phyloP scores from a whole-genome alignment of 1,140 invertebrate genomes.

The Marisa cornuarietis region DNA sequence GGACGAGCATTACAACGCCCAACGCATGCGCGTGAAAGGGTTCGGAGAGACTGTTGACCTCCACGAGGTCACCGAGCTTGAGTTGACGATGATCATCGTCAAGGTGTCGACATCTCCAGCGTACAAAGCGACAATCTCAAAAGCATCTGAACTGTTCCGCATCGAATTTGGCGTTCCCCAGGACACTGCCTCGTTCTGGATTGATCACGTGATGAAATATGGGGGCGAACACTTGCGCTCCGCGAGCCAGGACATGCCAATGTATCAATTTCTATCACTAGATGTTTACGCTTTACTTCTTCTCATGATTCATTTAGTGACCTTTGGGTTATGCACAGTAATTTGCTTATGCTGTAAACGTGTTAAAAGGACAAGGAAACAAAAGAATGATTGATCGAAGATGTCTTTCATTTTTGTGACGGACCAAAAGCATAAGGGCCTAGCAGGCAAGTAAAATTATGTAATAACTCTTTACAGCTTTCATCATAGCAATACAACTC shows the following conservation, averaged over 20 bases:
- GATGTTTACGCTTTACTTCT: slow-evolving; percentile 33
- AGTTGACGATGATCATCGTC: slow-evolving; percentile 44
- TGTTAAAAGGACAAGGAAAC: neutral
- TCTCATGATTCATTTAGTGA: neutral
- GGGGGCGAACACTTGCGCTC: slow-evolving; percentile 42
- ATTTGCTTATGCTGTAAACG: neutral
- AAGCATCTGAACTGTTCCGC: slow-evolving; percentile 33
- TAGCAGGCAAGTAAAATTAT: too few species aligned
- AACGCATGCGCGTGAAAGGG: slow-evolving; percentile 52
- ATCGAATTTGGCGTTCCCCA: slow-evolving; percentile 16
- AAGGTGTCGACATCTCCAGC: slow-evolving; percentile 24
- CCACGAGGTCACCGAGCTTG: slow-evolving; percentile 44
- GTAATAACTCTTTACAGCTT: too few species aligned
- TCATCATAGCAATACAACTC: too few species aligned
- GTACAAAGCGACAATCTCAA: slow-evolving; percentile 34
- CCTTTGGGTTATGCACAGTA: neutral
- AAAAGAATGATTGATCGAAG: too few species aligned
- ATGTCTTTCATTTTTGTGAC: too few species aligned
- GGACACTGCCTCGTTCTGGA: slow-evolving; percentile 33
- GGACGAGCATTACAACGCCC: slow-evolving; percentile 71
- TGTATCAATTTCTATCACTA: slow-evolving; percentile 40
- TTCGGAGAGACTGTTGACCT: slow-evolving; percentile 56
- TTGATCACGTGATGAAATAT: slow-evolving; percentile 47
- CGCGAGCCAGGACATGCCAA: slow-evolving; percentile 29
- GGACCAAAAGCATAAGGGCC: too few species aligned